phyloP scores from a whole-genome alignment of 2,888 invertebrate species.

The Eristalis arbustorum region DNA sequence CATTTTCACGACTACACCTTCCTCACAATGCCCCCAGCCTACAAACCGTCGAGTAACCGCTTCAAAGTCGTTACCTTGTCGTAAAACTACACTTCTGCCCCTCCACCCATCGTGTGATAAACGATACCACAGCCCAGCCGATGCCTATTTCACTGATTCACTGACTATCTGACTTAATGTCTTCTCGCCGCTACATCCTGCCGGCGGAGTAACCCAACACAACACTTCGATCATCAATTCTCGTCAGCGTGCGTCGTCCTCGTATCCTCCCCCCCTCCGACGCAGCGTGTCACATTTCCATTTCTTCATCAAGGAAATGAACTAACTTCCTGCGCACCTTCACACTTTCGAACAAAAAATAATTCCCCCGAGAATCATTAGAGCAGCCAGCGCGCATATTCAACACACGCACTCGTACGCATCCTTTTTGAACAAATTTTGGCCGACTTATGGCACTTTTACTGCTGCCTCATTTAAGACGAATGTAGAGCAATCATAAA shows the following conservation, averaged over 20 bases:
- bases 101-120: too few relatives aligned
- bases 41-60: too few relatives aligned
- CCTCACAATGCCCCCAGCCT: too few relatives aligned
- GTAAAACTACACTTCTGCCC: too few relatives aligned
- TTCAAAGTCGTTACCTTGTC: too few relatives aligned
- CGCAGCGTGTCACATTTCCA: background rate
- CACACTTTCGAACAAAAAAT: background rate
- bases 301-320: background rate
- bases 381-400: background rate
- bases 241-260: background rate
- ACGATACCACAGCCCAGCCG: too few relatives aligned
- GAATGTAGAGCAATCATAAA: constrained; percentile 65
- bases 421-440: constrained; percentile 46
- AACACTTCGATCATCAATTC: background rate
- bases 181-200: background rate
- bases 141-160: background rate
- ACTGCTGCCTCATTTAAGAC: constrained; percentile 48
- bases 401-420: constrained; percentile 17
- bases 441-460: constrained; percentile 48
- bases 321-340: background rate
- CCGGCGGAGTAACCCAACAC: background rate
- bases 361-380: constrained; percentile 44
- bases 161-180: background rate
- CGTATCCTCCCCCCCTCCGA: background rate
- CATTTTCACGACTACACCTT: too few relatives aligned